Base-by-base conservation (phyloP, 1,140 invertebrate species). In the Drosophila ercepeae region DNA sequence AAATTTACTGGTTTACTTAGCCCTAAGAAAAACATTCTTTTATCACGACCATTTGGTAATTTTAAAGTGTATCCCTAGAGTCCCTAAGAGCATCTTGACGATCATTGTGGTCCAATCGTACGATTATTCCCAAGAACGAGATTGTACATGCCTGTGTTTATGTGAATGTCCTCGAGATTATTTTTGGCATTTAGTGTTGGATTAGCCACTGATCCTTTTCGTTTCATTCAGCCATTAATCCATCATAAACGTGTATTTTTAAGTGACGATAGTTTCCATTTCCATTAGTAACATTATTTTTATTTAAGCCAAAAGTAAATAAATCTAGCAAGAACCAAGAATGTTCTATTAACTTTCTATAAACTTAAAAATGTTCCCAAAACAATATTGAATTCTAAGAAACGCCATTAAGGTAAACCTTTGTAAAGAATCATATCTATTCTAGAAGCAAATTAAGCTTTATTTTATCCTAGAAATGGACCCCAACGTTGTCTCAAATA, bases 271-370 rank as follows among this genome's bases (percentile, higher is more conserved):
- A 61, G 16, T 61, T 61, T 34, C n/a, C 39, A n/a, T n/a, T n/a
- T n/a, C n/a, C n/a, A n/a, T n/a, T n/a, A 61, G 59, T 57, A 61
- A 52, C 59, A 44, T 57, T 39, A 42, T 44, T 55, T 39, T 27
- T 21, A 9, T 48, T 25, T 36, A 58, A n/a, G 13, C 29, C 2
- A 11, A 32, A 32, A 27, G 42, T 9, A n/a, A 46, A 46, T 6
- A 19, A 46, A 21, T 1, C 8, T 2, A 63, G 21, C 41, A 1
- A 21, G 1, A 57, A 48, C n/a, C 13, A 27, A 2, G 1, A 27
- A 27, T 9, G 27, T 0, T 5, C 32, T n/a, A n/a, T 36, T 13
- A n/a, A n/a, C 4, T 34, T 34, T 9, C 3, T n/a, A 34, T 4
- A 34, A n/a, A n/a, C 32, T n/a, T n/a, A n/a, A n/a, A n/a, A n/a